Conservation (phyloP, 2,888 invertebrate species). For the Stenichneumon culpator region DNA sequence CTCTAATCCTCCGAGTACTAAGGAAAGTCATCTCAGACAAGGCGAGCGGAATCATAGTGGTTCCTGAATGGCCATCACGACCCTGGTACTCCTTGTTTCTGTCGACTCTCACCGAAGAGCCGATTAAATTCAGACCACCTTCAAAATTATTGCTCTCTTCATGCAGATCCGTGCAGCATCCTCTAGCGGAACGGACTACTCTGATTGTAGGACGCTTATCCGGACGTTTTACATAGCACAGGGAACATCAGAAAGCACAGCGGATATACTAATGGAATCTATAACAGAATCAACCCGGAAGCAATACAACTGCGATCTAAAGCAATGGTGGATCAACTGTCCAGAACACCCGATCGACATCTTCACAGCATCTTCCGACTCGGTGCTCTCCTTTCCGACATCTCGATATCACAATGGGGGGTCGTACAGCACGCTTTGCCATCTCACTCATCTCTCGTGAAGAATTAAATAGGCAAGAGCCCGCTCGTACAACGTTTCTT, state of each 20-base stretch:
- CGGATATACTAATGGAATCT: slow-evolving; percentile 36
- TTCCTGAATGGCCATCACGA: slow-evolving; percentile 71
- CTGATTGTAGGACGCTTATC: slow-evolving; percentile 70
- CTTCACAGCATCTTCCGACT: neutral
- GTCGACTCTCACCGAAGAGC: neutral
- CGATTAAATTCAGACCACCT: slow-evolving; percentile 54
- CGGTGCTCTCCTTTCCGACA: too few species aligned
- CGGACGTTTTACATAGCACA: slow-evolving; percentile 41
- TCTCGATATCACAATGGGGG: neutral
- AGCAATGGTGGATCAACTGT: too few species aligned
- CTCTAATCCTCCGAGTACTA: slow-evolving; percentile 39
- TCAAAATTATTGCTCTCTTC: slow-evolving; percentile 67
- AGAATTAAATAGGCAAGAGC: too few species aligned
- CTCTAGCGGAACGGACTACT: slow-evolving; percentile 27
- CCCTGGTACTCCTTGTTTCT: slow-evolving; percentile 72
- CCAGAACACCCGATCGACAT: neutral
- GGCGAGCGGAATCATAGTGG: slow-evolving; percentile 74
- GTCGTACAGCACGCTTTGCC: too few species aligned
- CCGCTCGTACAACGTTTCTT: too few species aligned
- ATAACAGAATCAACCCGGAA: slow-evolving; percentile 34
- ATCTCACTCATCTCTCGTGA: too few species aligned
- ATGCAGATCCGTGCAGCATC: slow-evolving; percentile 70
- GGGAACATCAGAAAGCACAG: slow-evolving; percentile 1
- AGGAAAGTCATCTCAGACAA: slow-evolving; percentile 48
- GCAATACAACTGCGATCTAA: slow-evolving; percentile 37